phyloP scores from a whole-genome alignment of 2,113 vertebrate species.

The Pseudonaja textilis region DNA sequence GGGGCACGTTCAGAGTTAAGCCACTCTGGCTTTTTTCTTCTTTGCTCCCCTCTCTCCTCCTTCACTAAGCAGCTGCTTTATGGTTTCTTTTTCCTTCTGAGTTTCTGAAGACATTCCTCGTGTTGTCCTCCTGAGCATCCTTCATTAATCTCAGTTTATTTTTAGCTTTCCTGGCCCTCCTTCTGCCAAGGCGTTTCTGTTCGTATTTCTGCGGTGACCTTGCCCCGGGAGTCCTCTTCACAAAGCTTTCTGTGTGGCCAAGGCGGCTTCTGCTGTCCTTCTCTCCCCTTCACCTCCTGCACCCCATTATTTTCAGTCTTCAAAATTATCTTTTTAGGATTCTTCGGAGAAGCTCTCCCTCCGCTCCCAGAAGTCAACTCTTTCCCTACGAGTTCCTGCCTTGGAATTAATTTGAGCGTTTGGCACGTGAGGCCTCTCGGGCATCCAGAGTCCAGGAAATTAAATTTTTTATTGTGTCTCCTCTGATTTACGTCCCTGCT shows the following conservation, averaged over 20 bases:
- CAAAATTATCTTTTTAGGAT: background rate
- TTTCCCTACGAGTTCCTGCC: background rate
- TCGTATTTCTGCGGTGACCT: background rate
- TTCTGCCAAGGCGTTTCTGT: background rate
- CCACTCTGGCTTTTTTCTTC: background rate
- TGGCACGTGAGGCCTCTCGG: background rate
- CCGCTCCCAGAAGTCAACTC: background rate
- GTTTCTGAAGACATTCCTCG: background rate
- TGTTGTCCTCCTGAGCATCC: background rate
- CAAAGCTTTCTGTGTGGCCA: background rate
- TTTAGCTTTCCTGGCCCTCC: background rate
- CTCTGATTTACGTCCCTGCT: background rate
- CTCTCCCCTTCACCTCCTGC: background rate
- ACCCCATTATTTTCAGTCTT: background rate
- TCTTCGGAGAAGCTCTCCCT: background rate
- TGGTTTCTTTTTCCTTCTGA: background rate
- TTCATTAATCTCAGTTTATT: background rate
- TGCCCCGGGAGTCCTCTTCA: background rate
- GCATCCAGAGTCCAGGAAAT: background rate
- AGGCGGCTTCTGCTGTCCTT: background rate
- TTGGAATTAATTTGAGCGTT: background rate
- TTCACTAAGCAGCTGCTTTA: background rate
- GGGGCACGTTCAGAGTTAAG: background rate
- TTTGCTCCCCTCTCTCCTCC: background rate
- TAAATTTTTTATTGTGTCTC: constrained; percentile 15